Conservation (phyloP, 2,113 vertebrate genomes). For the Entomyzon cyanotis region DNA sequence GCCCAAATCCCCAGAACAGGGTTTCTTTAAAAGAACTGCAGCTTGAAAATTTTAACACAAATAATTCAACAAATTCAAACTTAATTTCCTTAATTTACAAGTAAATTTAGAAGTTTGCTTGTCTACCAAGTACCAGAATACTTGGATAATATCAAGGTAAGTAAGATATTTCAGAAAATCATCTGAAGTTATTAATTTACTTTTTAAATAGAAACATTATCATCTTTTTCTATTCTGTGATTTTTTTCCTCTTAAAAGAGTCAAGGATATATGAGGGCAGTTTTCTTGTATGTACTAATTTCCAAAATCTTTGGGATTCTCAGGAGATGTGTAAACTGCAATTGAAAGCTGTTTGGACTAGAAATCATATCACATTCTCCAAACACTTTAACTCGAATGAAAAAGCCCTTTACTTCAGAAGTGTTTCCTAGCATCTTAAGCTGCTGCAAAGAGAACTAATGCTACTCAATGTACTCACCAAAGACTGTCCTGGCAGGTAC, state of each 20-base stretch:
- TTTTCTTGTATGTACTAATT: background rate
- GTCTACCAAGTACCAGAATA: background rate
- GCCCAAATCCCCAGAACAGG: background rate
- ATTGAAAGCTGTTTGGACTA: background rate
- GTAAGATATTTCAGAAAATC: background rate
- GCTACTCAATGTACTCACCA: slow-evolving; percentile 79
- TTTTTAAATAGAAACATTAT: background rate
- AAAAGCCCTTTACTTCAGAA: background rate
- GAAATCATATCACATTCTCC: background rate
- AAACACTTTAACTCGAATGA: background rate
- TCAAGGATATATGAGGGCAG: background rate
- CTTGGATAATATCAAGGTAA: background rate
- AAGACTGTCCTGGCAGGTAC: slow-evolving; percentile 98
- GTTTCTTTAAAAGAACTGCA: background rate
- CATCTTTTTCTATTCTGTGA: background rate
- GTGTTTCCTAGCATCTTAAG: background rate
- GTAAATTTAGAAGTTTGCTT: background rate
- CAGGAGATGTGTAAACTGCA: background rate
- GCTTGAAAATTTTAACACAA: background rate
- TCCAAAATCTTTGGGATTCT: background rate
- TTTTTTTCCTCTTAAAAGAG: background rate
- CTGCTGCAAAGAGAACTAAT: background rate
- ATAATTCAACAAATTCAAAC: background rate
- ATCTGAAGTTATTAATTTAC: background rate
- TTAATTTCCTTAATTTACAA: background rate